These are phyloP conservation scores for Callaeas wilsoni DNA, from an alignment of 2,113 vertebrate genomes.

Conservation along the genomic window DNA sequence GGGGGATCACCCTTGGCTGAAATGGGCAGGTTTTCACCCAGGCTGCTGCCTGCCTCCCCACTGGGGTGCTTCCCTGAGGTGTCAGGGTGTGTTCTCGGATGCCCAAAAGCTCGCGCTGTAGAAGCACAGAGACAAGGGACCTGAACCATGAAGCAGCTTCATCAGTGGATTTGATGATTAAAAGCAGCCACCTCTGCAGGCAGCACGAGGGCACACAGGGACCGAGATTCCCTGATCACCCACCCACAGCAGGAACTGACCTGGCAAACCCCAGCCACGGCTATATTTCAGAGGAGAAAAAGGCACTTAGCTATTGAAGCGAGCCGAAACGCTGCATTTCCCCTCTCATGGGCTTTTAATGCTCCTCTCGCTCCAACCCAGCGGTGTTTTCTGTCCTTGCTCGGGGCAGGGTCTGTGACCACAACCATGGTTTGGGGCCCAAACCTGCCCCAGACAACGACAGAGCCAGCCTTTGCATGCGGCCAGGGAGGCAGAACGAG, in stretches of 20 bases:
- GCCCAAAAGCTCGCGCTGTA: neutral
- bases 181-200: neutral
- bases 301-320: neutral
- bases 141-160: neutral
- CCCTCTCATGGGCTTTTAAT: neutral
- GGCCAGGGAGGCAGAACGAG: neutral
- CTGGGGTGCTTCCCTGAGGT: neutral
- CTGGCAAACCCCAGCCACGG: neutral
- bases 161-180: neutral
- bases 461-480: neutral
- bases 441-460: neutral
- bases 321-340: accelerated
- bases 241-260: neutral
- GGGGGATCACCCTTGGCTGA: neutral
- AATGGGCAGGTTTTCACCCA: neutral
- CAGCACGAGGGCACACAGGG: accelerated
- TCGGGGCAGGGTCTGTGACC: neutral
- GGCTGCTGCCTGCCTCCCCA: neutral
- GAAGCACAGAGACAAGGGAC: neutral
- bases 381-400: accelerated
- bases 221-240: neutral
- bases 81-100: neutral
- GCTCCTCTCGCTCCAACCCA: neutral
- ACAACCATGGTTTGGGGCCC: accelerated
- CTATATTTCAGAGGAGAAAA: neutral